Percentiles rank a stretch among this genome's conserved stretches.
phyloP scores from a whole-genome alignment of 2,888 invertebrate species.

The Prostheceraeus crozeri region DNA sequence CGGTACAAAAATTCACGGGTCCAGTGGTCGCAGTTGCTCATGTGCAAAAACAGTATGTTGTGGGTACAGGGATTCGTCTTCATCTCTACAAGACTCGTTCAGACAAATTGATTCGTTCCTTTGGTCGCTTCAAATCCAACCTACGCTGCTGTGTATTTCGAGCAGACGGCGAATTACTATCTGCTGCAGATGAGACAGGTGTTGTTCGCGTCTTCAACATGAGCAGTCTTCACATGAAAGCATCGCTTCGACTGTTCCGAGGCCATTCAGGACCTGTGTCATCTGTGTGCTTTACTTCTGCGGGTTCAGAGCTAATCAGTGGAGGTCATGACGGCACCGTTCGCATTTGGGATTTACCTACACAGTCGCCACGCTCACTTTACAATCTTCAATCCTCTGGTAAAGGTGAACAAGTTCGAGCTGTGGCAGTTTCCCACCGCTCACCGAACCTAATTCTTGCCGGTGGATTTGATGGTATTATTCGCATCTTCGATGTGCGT shows the following conservation, averaged over 20 bases:
- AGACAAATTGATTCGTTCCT: slow-evolving; percentile 3
- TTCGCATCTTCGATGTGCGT: not conserved
- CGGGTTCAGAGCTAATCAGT: not conserved
- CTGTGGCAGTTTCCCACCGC: not conserved
- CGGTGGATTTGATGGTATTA: slow-evolving; percentile 20
- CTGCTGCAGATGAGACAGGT: slow-evolving; percentile 14
- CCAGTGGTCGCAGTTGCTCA: too few species aligned
- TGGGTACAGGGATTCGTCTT: too few species aligned
- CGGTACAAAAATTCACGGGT: too few species aligned
- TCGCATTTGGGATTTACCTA: slow-evolving; percentile 17
- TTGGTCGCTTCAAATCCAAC: slow-evolving; percentile 1
- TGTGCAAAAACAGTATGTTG: too few species aligned
- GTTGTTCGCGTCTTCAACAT: slow-evolving; percentile 15
- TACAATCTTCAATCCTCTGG: too few species aligned
- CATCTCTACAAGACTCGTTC: slow-evolving; percentile 10
- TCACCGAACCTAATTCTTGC: slow-evolving; percentile 14
- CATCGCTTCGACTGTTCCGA: not conserved
- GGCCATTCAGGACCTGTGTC: slow-evolving; percentile 5
- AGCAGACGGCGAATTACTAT: slow-evolving; percentile 3
- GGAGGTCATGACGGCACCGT: slow-evolving; percentile 20
- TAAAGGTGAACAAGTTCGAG: slow-evolving; percentile 11
- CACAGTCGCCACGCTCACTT: not conserved
- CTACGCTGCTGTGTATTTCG: slow-evolving; percentile 12
- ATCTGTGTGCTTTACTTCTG: too few species aligned
- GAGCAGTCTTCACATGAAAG: not conserved